These are phyloP conservation scores for Vicugna pacos DNA, from an alignment of 2,113 vertebrate species.

Conservation along the genomic window DNA sequence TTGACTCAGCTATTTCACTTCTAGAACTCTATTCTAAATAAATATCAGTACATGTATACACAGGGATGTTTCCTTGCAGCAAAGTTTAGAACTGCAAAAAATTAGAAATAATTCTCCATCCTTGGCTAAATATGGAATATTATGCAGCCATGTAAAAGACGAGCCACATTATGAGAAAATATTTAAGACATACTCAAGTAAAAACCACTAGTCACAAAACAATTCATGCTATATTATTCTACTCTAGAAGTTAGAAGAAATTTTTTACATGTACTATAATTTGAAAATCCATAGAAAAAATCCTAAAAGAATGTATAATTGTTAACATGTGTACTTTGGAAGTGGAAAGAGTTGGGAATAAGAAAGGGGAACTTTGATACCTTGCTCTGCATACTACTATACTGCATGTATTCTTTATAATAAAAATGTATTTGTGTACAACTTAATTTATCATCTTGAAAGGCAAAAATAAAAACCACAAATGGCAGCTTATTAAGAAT, in stretches of 20 bases:
- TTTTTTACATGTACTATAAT: background rate
- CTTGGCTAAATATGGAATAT: background rate
- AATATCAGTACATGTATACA: background rate
- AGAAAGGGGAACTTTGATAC: background rate
- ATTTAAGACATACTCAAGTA: conserved; percentile 31
- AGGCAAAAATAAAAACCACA: conserved; percentile 42
- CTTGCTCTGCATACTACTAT: background rate
- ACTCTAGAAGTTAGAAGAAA: background rate
- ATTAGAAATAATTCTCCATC: conserved; percentile 10
- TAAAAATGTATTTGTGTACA: background rate
- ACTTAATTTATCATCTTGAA: background rate
- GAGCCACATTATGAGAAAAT: background rate
- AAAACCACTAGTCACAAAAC: conserved; percentile 45
- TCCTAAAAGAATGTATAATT: background rate
- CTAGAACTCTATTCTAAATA: conserved; percentile 29
- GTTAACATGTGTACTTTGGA: background rate
- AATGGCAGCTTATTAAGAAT: background rate
- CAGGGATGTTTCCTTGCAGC: background rate
- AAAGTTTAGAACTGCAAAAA: conserved; percentile 10
- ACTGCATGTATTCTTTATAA: background rate
- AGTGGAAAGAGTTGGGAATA: background rate
- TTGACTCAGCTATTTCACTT: conserved; percentile 4
- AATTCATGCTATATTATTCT: background rate
- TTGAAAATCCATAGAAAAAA: background rate
- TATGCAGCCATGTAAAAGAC: background rate